Evolutionary conservation across 1,140 invertebrate genomes (phyloP).

Genomic region (Galleria mellonella): DNA sequence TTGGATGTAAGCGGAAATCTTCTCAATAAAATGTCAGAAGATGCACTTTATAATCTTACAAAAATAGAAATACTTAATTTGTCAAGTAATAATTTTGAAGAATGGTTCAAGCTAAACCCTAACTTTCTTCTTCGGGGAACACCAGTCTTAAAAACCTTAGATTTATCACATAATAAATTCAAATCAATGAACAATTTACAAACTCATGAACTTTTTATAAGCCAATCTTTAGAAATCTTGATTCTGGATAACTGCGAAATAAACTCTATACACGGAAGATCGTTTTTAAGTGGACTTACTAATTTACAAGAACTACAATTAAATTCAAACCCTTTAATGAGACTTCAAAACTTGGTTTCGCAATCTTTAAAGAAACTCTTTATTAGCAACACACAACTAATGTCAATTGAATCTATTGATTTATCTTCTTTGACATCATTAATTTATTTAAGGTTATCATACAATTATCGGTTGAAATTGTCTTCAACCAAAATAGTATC

Average conservation of each 20-base stretch:
- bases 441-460: conserved; percentile 67
- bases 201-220: conserved; percentile 67
- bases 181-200: conserved; percentile 62
- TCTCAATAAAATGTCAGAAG: conserved; percentile 51
- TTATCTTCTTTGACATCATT: conserved; percentile 69
- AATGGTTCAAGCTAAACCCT: conserved; percentile 73
- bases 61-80: conserved; percentile 72
- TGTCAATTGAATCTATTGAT: conserved; percentile 59
- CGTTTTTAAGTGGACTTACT: conserved; percentile 68
- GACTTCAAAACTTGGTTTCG: conserved; percentile 68
- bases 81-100: conserved; percentile 71
- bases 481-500: conserved; percentile 59
- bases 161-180: conserved; percentile 71
- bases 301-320: conserved; percentile 72
- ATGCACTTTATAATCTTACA: conserved; percentile 68
- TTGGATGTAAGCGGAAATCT: conserved; percentile 76
- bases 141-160: conserved; percentile 62
- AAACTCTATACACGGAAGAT: conserved; percentile 62
- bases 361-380: conserved; percentile 72
- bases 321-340: conserved; percentile 69
- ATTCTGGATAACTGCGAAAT: conserved; percentile 74
- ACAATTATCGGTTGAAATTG: conserved; percentile 72
- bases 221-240: conserved; percentile 65
- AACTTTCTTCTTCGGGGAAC: conserved; percentile 59
- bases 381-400: conserved; percentile 74